These are phyloP conservation scores for Periophthalmus magnuspinnatus DNA, from an alignment of 2,797 vertebrate species.

Conservation along the genomic window DNA sequence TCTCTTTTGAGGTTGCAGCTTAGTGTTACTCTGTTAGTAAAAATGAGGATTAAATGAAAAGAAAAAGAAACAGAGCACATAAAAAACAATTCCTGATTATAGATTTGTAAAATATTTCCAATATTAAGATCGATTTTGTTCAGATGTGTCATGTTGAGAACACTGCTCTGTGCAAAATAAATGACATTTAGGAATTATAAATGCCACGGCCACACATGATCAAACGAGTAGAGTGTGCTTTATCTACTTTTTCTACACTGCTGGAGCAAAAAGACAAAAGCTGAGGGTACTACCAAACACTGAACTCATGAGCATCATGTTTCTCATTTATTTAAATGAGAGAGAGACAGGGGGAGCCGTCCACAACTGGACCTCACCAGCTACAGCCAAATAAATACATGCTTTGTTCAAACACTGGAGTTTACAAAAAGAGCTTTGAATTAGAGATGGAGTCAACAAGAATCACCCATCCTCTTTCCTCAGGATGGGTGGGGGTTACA, in stretches of 20 bases:
- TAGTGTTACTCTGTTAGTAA: not conserved
- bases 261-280: constrained; percentile 20
- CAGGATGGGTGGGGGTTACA: too few relatives aligned
- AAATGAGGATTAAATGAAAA: not conserved
- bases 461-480: too few relatives aligned
- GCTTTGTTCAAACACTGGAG: too few relatives aligned
- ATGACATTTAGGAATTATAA: not conserved
- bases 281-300: constrained; percentile 6
- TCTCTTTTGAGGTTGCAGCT: too few relatives aligned
- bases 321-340: too few relatives aligned
- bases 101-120: not conserved
- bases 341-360: too few relatives aligned
- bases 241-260: constrained; percentile 12
- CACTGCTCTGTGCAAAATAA: not conserved
- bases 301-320: too few relatives aligned
- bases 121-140: not conserved
- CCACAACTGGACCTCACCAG: too few relatives aligned
- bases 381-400: too few relatives aligned
- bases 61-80: too few relatives aligned
- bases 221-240: not conserved
- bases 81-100: not conserved
- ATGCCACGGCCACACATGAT: not conserved
- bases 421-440: too few relatives aligned
- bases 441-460: too few relatives aligned
- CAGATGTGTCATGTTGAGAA: not conserved